Conservation (phyloP, 2,888 invertebrate species). For the Tigriopus californicus region DNA sequence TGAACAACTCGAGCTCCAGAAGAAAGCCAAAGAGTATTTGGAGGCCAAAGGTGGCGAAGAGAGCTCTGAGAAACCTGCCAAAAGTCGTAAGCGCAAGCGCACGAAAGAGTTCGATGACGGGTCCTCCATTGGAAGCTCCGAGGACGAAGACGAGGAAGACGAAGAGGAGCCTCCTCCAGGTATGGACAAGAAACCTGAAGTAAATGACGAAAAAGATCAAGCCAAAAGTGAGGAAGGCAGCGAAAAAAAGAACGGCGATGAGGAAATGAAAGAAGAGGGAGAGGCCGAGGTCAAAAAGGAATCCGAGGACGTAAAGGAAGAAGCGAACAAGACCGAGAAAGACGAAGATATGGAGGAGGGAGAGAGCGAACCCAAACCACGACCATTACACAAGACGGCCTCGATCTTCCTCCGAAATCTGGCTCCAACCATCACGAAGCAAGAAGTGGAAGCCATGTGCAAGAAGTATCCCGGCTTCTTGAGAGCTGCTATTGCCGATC, state of each 20-base stretch:
- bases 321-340: conserved; percentile 19
- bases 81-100: conserved; percentile 18
- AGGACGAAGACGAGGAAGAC: conserved; percentile 28
- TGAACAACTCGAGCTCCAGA: conserved; percentile 34
- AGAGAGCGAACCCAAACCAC: conserved; percentile 20
- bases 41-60: conserved; percentile 21
- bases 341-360: conserved; percentile 23
- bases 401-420: conserved; percentile 91
- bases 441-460: conserved; percentile 65
- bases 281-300: conserved; percentile 18
- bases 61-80: conserved; percentile 12
- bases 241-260: conserved; percentile 24
- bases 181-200: conserved; percentile 20
- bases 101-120: conserved; percentile 19
- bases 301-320: conserved; percentile 17
- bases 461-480: conserved; percentile 63
- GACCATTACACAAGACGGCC: conserved; percentile 72
- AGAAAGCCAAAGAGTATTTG: conserved; percentile 37
- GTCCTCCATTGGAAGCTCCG: conserved; percentile 27
- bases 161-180: conserved; percentile 19
- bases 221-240: conserved; percentile 17
- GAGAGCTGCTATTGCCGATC: conserved; percentile 88
- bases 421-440: conserved; percentile 84
- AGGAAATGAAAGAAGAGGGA: conserved; percentile 18
- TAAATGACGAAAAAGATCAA: conserved; percentile 20